A percentile compares a stretch with the other conserved stretches of the same genome.
phyloP scores from a whole-genome alignment of 2,113 vertebrate genomes.

The Cyprinodon variegatus region DNA sequence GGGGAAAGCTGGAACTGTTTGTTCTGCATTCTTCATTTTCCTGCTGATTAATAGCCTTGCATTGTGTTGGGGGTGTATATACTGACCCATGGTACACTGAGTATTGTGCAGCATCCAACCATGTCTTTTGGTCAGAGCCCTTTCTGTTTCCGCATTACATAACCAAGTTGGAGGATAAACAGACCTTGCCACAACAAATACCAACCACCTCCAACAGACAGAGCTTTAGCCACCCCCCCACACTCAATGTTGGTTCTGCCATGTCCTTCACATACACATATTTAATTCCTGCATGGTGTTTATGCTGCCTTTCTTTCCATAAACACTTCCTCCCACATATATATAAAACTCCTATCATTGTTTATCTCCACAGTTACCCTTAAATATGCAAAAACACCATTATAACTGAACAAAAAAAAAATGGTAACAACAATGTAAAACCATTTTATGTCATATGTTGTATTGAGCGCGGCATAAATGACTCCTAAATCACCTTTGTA shows the following conservation, averaged over 20 bases:
- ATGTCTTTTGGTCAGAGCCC: conserved; percentile 43
- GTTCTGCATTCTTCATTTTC: conserved; percentile 51
- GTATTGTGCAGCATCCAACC: conserved; percentile 52
- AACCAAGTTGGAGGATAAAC: conserved; percentile 57
- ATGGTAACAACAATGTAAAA: not conserved
- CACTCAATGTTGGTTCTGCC: not conserved
- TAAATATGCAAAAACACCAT: not conserved
- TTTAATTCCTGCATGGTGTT: not conserved
- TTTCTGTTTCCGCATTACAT: conserved; percentile 52
- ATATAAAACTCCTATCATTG: not conserved
- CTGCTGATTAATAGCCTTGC: conserved; percentile 60
- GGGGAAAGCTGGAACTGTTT: conserved; percentile 45
- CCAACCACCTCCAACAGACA: conserved; percentile 11
- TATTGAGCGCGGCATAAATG: not conserved
- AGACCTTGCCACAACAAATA: conserved; percentile 35
- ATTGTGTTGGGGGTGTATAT: conserved; percentile 29
- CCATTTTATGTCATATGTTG: not conserved
- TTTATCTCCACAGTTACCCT: not conserved
- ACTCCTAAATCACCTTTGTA: not conserved
- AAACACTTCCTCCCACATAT: conserved; percentile 2
- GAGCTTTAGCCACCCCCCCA: conserved; percentile 11
- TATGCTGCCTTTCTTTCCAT: not conserved
- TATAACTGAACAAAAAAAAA: not conserved
- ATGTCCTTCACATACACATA: not conserved
- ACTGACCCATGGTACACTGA: conserved; percentile 42